A percentile compares a stretch with the other conserved stretches of the same genome.
Evolutionary conservation across 2,888 invertebrate species (phyloP).

Genomic region (Agonopterix subpropinquella): DNA sequence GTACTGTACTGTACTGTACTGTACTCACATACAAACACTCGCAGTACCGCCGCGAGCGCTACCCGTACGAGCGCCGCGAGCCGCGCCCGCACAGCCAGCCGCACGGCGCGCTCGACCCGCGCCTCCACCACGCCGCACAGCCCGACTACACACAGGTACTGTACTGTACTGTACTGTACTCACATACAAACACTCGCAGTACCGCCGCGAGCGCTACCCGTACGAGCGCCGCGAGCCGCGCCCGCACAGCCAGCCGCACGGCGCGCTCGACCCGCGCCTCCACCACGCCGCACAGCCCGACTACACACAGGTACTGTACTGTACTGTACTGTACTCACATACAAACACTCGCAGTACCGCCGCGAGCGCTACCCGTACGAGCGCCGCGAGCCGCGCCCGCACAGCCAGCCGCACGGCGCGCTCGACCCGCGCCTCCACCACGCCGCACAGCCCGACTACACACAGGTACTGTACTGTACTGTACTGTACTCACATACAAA

Average conservation of each 20-base stretch:
- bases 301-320: conserved; percentile 67
- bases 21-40: not conserved
- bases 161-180: too few relatives aligned
- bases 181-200: not conserved
- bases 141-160: conserved; percentile 67
- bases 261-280: conserved; percentile 16
- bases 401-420: too few relatives aligned
- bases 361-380: too few relatives aligned
- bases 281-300: conserved; percentile 39
- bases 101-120: conserved; percentile 17
- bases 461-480: too few relatives aligned
- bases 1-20: too few relatives aligned
- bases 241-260: conserved; percentile 22
- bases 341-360: not conserved
- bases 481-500: too few relatives aligned
- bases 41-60: conserved; percentile 7
- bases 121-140: conserved; percentile 23
- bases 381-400: too few relatives aligned
- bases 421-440: too few relatives aligned
- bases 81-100: conserved; percentile 20
- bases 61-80: conserved; percentile 14
- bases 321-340: not conserved
- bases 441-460: too few relatives aligned
- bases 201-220: conserved; percentile 9
- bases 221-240: conserved; percentile 16